Conservation (phyloP, 2,888 invertebrate genomes). For the Lordiphosa andalusiaca region DNA sequence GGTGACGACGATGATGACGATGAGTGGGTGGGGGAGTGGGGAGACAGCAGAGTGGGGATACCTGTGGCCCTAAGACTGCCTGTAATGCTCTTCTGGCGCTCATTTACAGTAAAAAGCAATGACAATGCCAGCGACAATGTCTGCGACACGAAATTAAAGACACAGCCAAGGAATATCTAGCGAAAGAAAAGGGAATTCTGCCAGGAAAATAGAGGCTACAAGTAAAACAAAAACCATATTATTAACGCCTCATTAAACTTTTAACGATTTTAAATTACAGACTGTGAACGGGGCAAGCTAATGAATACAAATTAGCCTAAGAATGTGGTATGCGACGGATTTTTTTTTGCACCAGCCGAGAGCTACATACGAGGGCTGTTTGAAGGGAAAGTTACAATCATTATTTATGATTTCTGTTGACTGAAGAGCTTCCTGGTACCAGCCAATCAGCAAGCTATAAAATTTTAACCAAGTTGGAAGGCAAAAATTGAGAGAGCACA, state of each 20-base stretch:
- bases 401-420: too few species aligned
- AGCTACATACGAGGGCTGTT: too few species aligned
- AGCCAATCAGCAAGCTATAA: too few species aligned
- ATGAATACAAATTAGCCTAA: constrained; percentile 75
- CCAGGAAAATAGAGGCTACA: constrained; percentile 14
- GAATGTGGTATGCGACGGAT: constrained; percentile 37
- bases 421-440: too few species aligned
- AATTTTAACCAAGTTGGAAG: too few species aligned
- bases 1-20: constrained; percentile 18
- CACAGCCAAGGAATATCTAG: constrained; percentile 18
- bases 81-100: constrained; percentile 54
- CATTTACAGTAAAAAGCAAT: constrained; percentile 71
- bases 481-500: too few species aligned
- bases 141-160: constrained; percentile 50
- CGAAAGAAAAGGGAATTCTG: neutral
- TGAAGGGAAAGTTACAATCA: too few species aligned
- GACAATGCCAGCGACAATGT: constrained; percentile 53
- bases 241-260: constrained; percentile 77
- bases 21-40: constrained; percentile 25
- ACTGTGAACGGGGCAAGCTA: constrained; percentile 61
- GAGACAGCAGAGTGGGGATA: constrained; percentile 22
- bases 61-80: constrained; percentile 38
- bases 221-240: constrained; percentile 73
- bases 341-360: too few species aligned
- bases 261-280: constrained; percentile 76